phyloP scores from a whole-genome alignment of 30 jellyfish, hydroid and myxozoan species.

The Aurelia aurita complex sp. Pacific region DNA sequence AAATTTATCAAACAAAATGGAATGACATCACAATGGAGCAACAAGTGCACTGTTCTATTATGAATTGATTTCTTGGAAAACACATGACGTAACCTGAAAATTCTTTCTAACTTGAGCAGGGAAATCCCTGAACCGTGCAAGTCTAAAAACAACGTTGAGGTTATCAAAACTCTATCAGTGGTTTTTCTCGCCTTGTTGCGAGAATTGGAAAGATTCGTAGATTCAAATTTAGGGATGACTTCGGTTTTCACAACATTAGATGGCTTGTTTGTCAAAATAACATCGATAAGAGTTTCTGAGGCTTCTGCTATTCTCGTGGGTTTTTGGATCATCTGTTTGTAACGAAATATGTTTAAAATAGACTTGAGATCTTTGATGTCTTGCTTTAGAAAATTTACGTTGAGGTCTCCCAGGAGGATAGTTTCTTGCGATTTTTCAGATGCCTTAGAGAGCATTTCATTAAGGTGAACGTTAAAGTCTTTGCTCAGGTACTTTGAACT shows the following conservation, averaged over 20 bases:
- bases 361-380: conserved; percentile 65
- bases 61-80: too few species aligned
- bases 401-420: conserved; percentile 72
- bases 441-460: conserved; percentile 39
- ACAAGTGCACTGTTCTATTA: too few species aligned
- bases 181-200: too few species aligned
- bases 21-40: too few species aligned
- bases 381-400: conserved; percentile 55
- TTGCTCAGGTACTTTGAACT: conserved; percentile 59
- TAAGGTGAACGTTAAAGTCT: conserved; percentile 51
- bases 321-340: conserved; percentile 42
- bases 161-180: too few species aligned
- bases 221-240: conserved; percentile 3
- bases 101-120: too few species aligned
- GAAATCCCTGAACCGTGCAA: too few species aligned
- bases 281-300: conserved; percentile 66
- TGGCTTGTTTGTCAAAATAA: conserved; percentile 48
- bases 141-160: too few species aligned
- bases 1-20: too few species aligned
- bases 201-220: too few species aligned
- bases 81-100: too few species aligned
- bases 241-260: conserved; percentile 38
- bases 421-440: conserved; percentile 55
- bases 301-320: conserved; percentile 69
- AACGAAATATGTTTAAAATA: conserved; percentile 41